phyloP scores from a whole-genome alignment of 1,140 invertebrate species.

The Myzus persicae region DNA sequence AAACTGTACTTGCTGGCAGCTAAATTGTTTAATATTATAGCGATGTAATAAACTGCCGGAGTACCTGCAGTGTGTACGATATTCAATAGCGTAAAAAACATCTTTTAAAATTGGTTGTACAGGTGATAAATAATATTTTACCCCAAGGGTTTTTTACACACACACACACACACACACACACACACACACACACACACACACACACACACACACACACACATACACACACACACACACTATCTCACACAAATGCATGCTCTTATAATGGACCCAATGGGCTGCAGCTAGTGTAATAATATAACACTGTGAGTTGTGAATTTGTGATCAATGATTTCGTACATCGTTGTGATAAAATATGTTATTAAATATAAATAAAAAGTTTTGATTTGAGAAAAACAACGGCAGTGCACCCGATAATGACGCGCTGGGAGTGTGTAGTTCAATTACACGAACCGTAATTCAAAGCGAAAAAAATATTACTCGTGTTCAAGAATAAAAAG shows the following conservation, averaged over 20 bases:
- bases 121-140: conserved; percentile 39
- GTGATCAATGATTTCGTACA: background rate
- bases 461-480: background rate
- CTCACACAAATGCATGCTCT: background rate
- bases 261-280: background rate
- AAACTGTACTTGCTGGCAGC: background rate
- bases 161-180: background rate
- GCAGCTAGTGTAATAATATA: background rate
- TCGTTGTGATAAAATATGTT: background rate
- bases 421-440: background rate
- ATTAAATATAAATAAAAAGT: background rate
- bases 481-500: background rate
- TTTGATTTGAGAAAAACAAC: background rate
- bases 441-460: background rate
- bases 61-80: background rate
- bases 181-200: background rate
- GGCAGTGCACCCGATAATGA: background rate
- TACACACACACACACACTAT: background rate
- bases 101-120: conserved; percentile 9
- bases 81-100: conserved; percentile 19
- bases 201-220: background rate
- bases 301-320: background rate
- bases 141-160: conserved; percentile 1
- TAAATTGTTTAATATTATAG: background rate
- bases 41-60: background rate